These are phyloP conservation scores for Perizoma flavofasciatum DNA, from an alignment of 2,888 invertebrate species.

Conservation along the genomic window DNA sequence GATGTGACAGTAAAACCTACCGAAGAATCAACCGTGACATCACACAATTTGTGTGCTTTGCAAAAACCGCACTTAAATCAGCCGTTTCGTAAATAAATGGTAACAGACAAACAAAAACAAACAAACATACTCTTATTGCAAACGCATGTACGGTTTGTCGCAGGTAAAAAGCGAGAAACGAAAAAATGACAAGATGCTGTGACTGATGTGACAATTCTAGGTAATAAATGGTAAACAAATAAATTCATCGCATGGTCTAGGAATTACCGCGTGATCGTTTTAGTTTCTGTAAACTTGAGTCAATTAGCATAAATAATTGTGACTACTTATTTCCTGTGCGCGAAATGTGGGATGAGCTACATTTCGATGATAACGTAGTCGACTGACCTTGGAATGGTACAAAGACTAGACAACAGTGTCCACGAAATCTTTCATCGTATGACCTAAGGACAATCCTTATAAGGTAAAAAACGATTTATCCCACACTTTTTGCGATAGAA, in stretches of 20 bases:
- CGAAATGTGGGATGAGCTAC: conserved; percentile 46
- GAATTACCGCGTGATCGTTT: conserved; percentile 30
- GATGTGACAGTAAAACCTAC: no score
- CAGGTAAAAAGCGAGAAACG: conserved; percentile 7
- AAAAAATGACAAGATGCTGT: conserved; percentile 8
- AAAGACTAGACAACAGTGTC: no score
- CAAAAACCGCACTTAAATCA: no score
- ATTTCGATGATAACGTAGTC: conserved; percentile 36
- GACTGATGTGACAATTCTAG: conserved; percentile 4
- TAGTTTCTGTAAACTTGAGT: conserved; percentile 42
- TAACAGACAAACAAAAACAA: no score
- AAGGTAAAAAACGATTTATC: no score
- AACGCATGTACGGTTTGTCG: not conserved
- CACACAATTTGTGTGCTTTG: no score
- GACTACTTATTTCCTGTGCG: conserved; percentile 52
- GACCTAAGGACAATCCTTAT: no score
- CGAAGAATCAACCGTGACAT: no score
- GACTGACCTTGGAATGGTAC: conserved; percentile 4
- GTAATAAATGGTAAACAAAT: conserved; percentile 1
- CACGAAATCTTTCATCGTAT: no score
- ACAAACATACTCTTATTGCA: no score
- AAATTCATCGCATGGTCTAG: conserved; percentile 9
- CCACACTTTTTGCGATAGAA: no score
- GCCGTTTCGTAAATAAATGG: no score
- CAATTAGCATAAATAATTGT: conserved; percentile 53